Evolutionary conservation across 2,888 invertebrate genomes (phyloP).

Genomic region (Ischnus inquisitorius): DNA sequence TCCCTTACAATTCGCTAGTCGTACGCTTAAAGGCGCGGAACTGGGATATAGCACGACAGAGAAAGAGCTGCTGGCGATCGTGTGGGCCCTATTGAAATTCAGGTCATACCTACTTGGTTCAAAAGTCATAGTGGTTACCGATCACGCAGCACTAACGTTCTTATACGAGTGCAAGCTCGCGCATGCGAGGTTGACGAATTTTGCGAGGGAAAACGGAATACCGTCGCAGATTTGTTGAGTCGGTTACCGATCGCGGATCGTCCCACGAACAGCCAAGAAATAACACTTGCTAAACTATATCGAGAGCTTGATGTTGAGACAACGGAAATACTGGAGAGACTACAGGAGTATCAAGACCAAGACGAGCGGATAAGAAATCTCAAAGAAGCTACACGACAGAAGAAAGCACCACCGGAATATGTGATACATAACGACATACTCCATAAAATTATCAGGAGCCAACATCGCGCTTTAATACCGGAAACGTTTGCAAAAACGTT

Average conservation of each 20-base stretch:
- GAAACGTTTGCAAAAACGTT: neutral
- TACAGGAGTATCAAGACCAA: too few species aligned
- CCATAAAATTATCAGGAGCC: neutral
- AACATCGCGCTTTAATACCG: neutral
- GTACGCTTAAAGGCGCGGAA: slow-evolving; percentile 60
- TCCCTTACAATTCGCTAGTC: slow-evolving; percentile 61
- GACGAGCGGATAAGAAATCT: too few species aligned
- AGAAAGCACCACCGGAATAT: neutral
- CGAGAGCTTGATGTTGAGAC: neutral
- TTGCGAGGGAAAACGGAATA: slow-evolving; percentile 19
- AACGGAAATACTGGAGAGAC: too few species aligned
- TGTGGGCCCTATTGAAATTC: slow-evolving; percentile 48
- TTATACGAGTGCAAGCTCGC: neutral
- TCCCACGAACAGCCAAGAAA: neutral
- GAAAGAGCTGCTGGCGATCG: slow-evolving; percentile 65
- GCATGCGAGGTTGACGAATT: slow-evolving; percentile 11
- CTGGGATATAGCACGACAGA: slow-evolving; percentile 54
- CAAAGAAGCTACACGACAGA: neutral
- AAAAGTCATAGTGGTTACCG: slow-evolving; percentile 60
- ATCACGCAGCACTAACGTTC: slow-evolving; percentile 59
- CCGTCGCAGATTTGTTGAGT: slow-evolving; percentile 5
- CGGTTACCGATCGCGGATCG: neutral
- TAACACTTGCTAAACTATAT: neutral
- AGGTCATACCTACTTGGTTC: neutral
- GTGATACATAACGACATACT: neutral